Evolutionary conservation across 2,888 invertebrate genomes (phyloP).

Genomic region (Lycaena phlaeas): DNA sequence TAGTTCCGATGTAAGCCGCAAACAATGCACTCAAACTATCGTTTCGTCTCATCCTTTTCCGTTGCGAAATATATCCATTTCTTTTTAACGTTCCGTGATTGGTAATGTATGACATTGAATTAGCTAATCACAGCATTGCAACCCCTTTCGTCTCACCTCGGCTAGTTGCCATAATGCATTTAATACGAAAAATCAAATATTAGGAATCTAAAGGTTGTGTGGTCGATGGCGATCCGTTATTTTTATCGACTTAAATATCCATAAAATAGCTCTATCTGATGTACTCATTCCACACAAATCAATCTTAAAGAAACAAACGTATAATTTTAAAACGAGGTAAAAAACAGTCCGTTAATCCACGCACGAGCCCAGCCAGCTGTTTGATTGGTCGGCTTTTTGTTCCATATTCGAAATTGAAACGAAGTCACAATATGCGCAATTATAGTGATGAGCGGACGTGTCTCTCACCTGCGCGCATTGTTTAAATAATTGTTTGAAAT

Average conservation of each 20-base stretch:
- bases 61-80: too few species aligned
- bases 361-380: slow-evolving; percentile 52
- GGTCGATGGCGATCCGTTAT: too few species aligned
- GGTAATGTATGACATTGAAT: too few species aligned
- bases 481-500: slow-evolving; percentile 17
- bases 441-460: slow-evolving; percentile 31
- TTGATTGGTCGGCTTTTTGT: slow-evolving; percentile 46
- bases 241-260: background rate
- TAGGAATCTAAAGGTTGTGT: too few species aligned
- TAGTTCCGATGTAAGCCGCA: too few species aligned
- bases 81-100: too few species aligned
- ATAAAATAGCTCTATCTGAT: slow-evolving; percentile 17
- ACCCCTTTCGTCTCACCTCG: too few species aligned
- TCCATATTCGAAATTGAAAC: slow-evolving; percentile 42
- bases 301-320: slow-evolving; percentile 27
- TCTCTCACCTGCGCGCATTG: slow-evolving; percentile 35
- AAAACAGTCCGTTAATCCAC: slow-evolving; percentile 31
- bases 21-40: too few species aligned
- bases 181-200: too few species aligned
- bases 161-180: too few species aligned
- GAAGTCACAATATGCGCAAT: slow-evolving; percentile 34
- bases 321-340: slow-evolving; percentile 30
- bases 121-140: too few species aligned
- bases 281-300: slow-evolving; percentile 7
- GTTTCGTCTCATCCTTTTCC: too few species aligned